These are phyloP conservation scores for Megalops cyprinoides DNA, from an alignment of 2,797 vertebrate species.

Conservation along the genomic window DNA sequence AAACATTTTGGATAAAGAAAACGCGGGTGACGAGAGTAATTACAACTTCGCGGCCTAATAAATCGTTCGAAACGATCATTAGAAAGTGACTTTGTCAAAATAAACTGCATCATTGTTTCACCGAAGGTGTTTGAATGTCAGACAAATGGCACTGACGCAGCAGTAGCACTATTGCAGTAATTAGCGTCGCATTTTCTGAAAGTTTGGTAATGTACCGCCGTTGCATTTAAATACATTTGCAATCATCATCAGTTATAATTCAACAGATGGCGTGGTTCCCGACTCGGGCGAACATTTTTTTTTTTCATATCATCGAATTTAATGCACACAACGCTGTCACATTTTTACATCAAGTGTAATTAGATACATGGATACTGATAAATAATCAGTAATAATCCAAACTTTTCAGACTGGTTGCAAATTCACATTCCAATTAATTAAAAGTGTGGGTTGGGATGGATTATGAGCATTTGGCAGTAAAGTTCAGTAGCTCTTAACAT, in stretches of 20 bases:
- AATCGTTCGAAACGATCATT: not conserved
- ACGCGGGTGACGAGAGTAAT: not conserved
- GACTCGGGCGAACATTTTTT: not conserved
- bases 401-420: not conserved
- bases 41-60: conserved; percentile 4
- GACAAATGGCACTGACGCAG: not conserved
- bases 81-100: not conserved
- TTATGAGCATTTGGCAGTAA: too few species aligned
- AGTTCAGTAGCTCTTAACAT: too few species aligned
- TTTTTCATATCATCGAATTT: conserved; percentile 1
- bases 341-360: not conserved
- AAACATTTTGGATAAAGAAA: not conserved
- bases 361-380: not conserved
- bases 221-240: conserved; percentile 4
- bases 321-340: not conserved
- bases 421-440: not conserved
- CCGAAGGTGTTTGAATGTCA: not conserved
- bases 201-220: not conserved
- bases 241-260: conserved; percentile 16
- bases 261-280: conserved; percentile 9
- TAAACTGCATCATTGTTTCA: not conserved
- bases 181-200: conserved; percentile 1
- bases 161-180: not conserved
- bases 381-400: not conserved
- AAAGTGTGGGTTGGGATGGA: too few species aligned